Evolutionary conservation across 2,113 vertebrate species (phyloP), one percentile per base, ranked within the genome.

Genomic region (Azemiops feae): DNA sequence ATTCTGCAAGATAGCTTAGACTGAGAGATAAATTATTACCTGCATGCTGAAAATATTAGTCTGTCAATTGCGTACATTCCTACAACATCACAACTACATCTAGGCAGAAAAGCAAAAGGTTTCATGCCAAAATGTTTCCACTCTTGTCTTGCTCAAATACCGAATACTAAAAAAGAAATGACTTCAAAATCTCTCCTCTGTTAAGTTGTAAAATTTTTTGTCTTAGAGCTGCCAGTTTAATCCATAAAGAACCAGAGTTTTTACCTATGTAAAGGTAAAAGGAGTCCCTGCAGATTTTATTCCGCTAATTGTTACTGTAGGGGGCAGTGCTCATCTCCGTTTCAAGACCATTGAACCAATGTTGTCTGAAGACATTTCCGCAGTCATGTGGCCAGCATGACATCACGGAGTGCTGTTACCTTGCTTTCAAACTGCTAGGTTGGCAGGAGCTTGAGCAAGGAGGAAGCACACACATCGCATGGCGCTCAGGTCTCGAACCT

Each of bases 191-290:
- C 87, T 93, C 92, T 94, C 95, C 57, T 85, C 74, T 91, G 93
- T 64, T 96, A 96, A 95, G 89, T 43, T 96, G 87, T 94, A 92
- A 96, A 94, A 96, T 39, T 88, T 93, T 94, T 93, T 91, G 95
- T 94, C 86, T 96, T 93, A 91, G 50, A 96, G 93, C 93, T 94
- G 93, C 86, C 90, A 92, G 92, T 86, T 95, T 96, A 97, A 96
- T 96, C 93, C 91, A 92, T 45, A 93, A 95, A 94, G 90, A 95
- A 91, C 93, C 91, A 96, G 57, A 12, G 0, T 96, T 88, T 88
- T 95, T 95, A 90, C 50, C 52, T 58, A 85, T 93, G 95, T 88
- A 87, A 64, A 64, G 27, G 27, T 64, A 30, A 60, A 64, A 64
- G 27, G 27, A 64, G 30, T 14, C 27, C 27, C 60, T 30, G 11